Percentiles rank a stretch among this genome's conserved stretches.
Conservation (phyloP, 2,797 vertebrate species). For the Aselliscus stoliczkanus region DNA sequence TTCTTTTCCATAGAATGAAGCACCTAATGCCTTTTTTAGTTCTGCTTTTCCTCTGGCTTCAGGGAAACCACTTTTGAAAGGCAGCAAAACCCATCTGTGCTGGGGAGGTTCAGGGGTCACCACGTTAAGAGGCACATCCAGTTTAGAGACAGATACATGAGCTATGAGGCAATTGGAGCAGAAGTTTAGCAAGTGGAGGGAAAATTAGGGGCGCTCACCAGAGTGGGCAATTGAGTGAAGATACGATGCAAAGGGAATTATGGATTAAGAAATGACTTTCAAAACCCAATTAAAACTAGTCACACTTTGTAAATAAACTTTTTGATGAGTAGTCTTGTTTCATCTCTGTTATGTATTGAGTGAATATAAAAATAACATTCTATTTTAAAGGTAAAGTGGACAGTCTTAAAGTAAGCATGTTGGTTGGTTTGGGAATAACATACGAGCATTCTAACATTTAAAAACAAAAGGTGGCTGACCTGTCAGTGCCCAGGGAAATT, state of each 20-base stretch:
- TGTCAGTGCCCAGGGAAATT: constrained; percentile 7
- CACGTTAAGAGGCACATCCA: background rate
- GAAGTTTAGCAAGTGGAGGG: background rate
- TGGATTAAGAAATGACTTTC: background rate
- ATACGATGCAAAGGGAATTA: background rate
- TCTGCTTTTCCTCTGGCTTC: background rate
- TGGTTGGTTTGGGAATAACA: background rate
- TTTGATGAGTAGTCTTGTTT: constrained; percentile 9
- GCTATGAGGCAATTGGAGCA: background rate
- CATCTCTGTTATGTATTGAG: background rate
- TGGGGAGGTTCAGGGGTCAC: background rate
- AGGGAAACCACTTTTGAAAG: background rate
- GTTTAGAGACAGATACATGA: background rate
- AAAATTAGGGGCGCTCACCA: background rate
- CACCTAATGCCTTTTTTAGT: background rate
- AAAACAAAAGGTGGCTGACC: constrained; percentile 10
- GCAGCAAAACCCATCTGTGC: background rate
- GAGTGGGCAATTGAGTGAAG: background rate
- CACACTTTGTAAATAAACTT: background rate
- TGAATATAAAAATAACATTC: background rate
- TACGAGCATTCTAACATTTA: background rate
- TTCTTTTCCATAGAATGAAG: background rate
- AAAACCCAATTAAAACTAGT: background rate
- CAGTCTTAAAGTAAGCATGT: constrained; percentile 19
- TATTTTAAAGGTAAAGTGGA: background rate